phyloP scores from a whole-genome alignment of 2,888 invertebrate species.

The Eustalomyia histrio region DNA sequence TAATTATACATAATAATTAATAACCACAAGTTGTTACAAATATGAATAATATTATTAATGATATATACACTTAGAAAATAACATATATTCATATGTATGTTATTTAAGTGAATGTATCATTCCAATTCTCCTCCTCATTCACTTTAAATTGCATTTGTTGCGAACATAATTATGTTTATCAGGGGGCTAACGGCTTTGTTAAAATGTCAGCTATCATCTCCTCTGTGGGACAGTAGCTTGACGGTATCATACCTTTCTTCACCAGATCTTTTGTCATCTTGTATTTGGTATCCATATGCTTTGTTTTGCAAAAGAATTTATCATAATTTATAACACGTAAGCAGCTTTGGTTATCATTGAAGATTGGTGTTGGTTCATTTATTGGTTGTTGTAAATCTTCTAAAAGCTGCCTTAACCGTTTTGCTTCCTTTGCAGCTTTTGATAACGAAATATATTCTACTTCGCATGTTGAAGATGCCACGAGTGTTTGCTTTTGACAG shows the following conservation, averaged over 20 bases:
- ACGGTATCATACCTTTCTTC: conserved; percentile 46
- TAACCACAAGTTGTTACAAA: neutral
- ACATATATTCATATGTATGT: too few relatives aligned
- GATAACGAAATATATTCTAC: conserved; percentile 34
- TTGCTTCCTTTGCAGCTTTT: conserved; percentile 30
- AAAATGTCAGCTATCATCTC: conserved; percentile 69
- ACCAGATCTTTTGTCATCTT: conserved; percentile 51
- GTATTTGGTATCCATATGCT: too few relatives aligned
- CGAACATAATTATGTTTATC: conserved; percentile 46
- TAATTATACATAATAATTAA: too few relatives aligned
- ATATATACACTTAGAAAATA: too few relatives aligned
- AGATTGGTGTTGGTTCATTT: conserved; percentile 30
- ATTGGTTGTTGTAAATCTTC: conserved; percentile 53
- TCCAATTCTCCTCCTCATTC: too few relatives aligned
- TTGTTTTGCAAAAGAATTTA: conserved; percentile 49
- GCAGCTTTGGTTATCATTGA: conserved; percentile 55
- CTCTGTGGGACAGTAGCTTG: conserved; percentile 67
- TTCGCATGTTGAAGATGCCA: conserved; percentile 34
- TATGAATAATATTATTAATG: too few relatives aligned
- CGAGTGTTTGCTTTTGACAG: conserved; percentile 23
- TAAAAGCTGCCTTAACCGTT: too few relatives aligned
- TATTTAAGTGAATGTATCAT: too few relatives aligned
- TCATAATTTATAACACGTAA: conserved; percentile 33
- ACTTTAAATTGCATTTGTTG: conserved; percentile 47
- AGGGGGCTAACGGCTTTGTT: conserved; percentile 66